phyloP scores from a whole-genome alignment of 64 coral and sea anemone genomes.

The Pocillopora damicornis region DNA sequence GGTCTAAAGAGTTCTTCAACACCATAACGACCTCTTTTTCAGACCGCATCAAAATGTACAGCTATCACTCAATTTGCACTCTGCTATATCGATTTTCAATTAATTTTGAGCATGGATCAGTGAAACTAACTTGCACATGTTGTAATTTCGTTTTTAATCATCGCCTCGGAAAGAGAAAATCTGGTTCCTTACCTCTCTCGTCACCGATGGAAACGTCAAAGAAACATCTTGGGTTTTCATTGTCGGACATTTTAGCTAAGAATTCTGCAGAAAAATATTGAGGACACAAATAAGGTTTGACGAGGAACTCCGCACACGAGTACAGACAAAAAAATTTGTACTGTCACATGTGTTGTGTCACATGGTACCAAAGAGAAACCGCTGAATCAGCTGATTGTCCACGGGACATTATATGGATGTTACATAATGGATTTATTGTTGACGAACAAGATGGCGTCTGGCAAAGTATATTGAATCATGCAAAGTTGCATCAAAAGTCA shows the following conservation, averaged over 20 bases:
- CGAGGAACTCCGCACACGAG: not conserved
- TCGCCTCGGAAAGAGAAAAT: not conserved
- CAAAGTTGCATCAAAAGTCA: not conserved
- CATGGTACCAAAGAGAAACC: not conserved
- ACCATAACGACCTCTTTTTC: too few relatives aligned
- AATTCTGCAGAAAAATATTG: not conserved
- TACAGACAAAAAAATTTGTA: not conserved
- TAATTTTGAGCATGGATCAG: not conserved
- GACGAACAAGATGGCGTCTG: conserved; percentile 26
- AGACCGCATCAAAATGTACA: too few relatives aligned
- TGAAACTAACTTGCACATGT: not conserved
- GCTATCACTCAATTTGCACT: too few relatives aligned
- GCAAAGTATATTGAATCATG: too few relatives aligned
- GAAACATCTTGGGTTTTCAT: conserved; percentile 64
- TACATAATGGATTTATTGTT: too few relatives aligned
- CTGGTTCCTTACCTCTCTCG: conserved; percentile 56
- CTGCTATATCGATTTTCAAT: too few relatives aligned
- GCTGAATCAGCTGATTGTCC: not conserved
- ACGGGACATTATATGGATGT: too few relatives aligned
- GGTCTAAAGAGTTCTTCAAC: too few relatives aligned
- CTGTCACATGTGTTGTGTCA: not conserved
- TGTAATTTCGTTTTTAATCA: not conserved
- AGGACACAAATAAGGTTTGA: not conserved
- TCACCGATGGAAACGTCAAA: conserved; percentile 73
- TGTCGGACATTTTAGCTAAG: not conserved